Evolutionary conservation across 1,140 invertebrate genomes (phyloP), one percentile per base, ranked within the genome.

Genomic region (Dinoponera quadriceps): DNA sequence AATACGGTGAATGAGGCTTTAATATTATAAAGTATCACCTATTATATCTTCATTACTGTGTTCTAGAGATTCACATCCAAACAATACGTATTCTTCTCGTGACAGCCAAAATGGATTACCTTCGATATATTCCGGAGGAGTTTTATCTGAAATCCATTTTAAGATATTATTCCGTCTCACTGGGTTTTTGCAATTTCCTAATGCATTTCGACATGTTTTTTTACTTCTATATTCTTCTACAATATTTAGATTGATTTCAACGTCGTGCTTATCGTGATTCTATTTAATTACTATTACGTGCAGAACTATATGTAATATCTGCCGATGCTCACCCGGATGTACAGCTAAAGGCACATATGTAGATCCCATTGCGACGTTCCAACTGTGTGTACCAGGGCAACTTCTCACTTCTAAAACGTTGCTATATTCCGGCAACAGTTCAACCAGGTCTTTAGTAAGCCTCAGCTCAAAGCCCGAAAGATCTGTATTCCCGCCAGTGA

Each of bases 401-500:
- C 91, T 93, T 83, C 87, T 91, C 18, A 95, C 93, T 81, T 95
- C 93, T 54, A 95, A 89, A 81, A 95, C 93, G 49, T 91, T 85
- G 33, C 91, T 93, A 82, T 94, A 88, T 33, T 94, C 90, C 1
- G 94, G 94, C 59, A 95, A 89, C 68, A 93, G 71, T 74, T 94
- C 93, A 44, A 90, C 87, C 59, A 95, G 88, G 91, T 95, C 95
- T 82, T 93, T 93, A 16, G 91, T 92, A 60, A 95, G 88, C 88
- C 95, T 91, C 18, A 92, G 84, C 25, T 92, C 91, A 77, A 95
- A 95, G 71, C 94, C 94, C 33, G 92, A 90, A 44, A 95, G 88
- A 82, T 94, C 94, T 54, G 94, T 95, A 85, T 95, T 95, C 13
- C 94, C 94, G 78, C 94, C 95, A 18, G 94, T 95, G n/a, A 95